Conservation (phyloP, 2,797 vertebrate species). For the Gallirallus australis region DNA sequence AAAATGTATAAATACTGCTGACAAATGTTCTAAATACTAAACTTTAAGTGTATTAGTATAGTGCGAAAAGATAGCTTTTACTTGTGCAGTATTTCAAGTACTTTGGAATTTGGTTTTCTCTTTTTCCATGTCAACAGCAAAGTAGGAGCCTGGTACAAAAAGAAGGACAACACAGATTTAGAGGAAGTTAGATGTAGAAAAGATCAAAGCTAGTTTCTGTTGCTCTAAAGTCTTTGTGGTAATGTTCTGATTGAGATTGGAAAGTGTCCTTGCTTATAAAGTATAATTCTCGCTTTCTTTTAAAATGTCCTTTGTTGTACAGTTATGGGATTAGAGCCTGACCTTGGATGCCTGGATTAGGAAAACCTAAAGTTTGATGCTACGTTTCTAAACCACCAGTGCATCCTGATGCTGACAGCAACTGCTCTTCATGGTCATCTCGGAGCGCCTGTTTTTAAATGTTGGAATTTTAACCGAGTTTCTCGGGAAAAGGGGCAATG, state of each 20-base stretch:
- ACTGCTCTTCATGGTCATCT: not conserved
- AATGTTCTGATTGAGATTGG: not conserved
- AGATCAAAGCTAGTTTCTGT: not conserved
- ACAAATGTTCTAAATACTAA: not conserved
- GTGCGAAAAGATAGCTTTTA: not conserved
- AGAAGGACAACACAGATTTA: not conserved
- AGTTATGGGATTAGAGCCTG: not conserved
- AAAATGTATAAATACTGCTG: not conserved
- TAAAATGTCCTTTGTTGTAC: not conserved
- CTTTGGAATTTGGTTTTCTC: not conserved
- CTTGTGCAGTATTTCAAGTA: not conserved
- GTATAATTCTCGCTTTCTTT: constrained; percentile 5
- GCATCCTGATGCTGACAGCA: not conserved
- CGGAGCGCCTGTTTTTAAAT: not conserved
- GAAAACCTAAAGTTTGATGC: not conserved
- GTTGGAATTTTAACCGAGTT: not conserved
- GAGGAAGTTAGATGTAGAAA: not conserved
- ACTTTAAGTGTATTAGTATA: not conserved
- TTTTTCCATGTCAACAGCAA: not conserved
- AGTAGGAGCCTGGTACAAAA: not conserved
- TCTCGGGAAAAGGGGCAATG: not conserved
- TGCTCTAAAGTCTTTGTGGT: not conserved
- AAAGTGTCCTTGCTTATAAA: not conserved
- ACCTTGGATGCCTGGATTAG: not conserved
- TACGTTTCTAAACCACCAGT: not conserved